Conservation (phyloP, 1,140 invertebrate genomes). For the Palaemon carinicauda region DNA sequence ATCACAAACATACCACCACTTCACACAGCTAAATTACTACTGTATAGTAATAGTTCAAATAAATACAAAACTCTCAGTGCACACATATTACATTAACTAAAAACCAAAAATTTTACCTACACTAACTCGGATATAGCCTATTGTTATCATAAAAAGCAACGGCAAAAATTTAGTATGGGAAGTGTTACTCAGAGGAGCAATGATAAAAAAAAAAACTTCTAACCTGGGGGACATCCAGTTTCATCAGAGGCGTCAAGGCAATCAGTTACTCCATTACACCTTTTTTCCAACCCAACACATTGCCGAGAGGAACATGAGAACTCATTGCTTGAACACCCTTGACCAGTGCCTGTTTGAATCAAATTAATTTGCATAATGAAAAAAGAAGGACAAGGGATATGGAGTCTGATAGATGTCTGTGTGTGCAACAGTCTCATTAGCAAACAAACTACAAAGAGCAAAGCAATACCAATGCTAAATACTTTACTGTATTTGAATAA, state of each 20-base stretch:
- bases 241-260: constrained; percentile 63
- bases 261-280: constrained; percentile 62
- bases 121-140: background rate
- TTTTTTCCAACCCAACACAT: constrained; percentile 41
- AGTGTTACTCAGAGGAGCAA: background rate
- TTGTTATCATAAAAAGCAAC: background rate
- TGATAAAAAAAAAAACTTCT: constrained; percentile 21
- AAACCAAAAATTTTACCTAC: no score
- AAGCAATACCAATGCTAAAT: no score
- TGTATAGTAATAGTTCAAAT: no score
- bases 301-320: constrained; percentile 48
- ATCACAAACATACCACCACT: no score
- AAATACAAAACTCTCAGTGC: no score
- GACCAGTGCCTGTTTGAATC: constrained; percentile 5
- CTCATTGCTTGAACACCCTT: constrained; percentile 19
- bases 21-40: no score
- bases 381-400: background rate
- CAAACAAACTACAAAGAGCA: no score
- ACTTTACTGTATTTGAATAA: no score
- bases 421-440: no score
- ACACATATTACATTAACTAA: no score
- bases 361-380: constrained; percentile 25
- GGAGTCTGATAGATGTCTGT: no score
- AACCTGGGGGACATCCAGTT: constrained; percentile 61
- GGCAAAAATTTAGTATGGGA: background rate